phyloP scores from a whole-genome alignment of 2,797 vertebrate genomes.

The Pyrrhura leucotis region DNA sequence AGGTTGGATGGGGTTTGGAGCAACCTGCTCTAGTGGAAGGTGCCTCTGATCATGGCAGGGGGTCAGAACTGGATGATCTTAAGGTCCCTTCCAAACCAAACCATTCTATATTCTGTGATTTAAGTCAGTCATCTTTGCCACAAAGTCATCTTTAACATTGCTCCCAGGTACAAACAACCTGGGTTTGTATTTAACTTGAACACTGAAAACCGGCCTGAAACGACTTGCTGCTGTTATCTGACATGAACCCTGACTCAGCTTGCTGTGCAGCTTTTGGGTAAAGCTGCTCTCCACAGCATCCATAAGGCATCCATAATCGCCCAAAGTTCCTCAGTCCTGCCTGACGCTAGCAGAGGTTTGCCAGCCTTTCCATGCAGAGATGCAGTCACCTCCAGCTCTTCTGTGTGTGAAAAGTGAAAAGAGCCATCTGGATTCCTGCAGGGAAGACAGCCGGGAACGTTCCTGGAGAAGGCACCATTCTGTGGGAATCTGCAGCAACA shows the following conservation, averaged over 20 bases:
- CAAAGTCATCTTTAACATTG: background rate
- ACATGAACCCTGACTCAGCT: background rate
- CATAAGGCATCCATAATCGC: background rate
- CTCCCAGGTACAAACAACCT: background rate
- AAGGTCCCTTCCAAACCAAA: background rate
- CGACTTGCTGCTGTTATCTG: background rate
- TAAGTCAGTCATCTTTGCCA: rapidly evolving
- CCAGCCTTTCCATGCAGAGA: background rate
- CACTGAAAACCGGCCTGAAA: background rate
- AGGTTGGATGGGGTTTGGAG: background rate
- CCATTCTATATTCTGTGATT: background rate
- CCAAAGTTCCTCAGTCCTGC: background rate
- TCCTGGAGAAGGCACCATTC: background rate
- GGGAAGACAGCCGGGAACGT: background rate
- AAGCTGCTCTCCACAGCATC: background rate
- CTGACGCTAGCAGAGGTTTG: background rate
- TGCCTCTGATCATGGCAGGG: background rate
- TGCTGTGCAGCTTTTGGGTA: background rate
- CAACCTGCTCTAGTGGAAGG: background rate
- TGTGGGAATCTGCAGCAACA: background rate
- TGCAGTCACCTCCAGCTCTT: background rate
- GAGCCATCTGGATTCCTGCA: background rate
- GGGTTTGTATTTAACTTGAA: background rate
- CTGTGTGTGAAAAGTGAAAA: background rate
- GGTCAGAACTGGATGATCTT: background rate